Base-by-base conservation (phyloP, 2,113 vertebrate genomes). In the Prunella himalayana region DNA sequence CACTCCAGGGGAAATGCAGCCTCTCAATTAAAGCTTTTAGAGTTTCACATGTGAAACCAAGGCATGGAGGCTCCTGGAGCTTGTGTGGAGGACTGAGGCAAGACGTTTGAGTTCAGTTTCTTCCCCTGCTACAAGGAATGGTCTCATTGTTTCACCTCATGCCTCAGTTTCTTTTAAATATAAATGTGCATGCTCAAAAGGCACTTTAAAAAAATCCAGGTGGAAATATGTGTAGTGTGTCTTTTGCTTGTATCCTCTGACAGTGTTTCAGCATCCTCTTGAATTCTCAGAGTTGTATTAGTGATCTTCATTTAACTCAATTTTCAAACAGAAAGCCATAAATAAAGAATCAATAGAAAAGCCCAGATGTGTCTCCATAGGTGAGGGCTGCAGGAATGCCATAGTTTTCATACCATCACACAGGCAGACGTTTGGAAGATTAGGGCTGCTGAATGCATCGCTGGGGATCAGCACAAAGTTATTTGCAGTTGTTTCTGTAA, bases 401-500 rank as follows among this genome's bases (percentile, higher is more conserved):
- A 50, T n/a, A 21, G 65, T 61, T 90, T 88, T 96, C 93, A 84
- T 93, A 27, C 72, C 57, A 50, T 42, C 53, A n/a, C 76, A 88
- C 5, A 61, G 56, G 76, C 94, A 94, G 95, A 61, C 76, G 6
- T 95, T 95, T 95, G 72, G 88, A 96, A 93, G 88, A 90, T 94
- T 54, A 90, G 88, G 69, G 60, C 69, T 95, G 72, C 94, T 96
- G 95, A 83, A 78, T 78, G 88, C 76, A 90, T 92, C 0, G 0
- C 88, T 90, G 79, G 39, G 90, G 88, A 93, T 95, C 90, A 94
- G 69, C 86, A 60, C 60, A n/a, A 68, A 96, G 94, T 93, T 96
- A 96, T 96, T 96, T 95, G 88, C 95, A 96, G 95, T 95, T 91
- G 92, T 96, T 96, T 92, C 90, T 94, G 68, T 59, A 86, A 80